Conservation (phyloP, 2,888 invertebrate species). For the Pyrrhia umbra region DNA sequence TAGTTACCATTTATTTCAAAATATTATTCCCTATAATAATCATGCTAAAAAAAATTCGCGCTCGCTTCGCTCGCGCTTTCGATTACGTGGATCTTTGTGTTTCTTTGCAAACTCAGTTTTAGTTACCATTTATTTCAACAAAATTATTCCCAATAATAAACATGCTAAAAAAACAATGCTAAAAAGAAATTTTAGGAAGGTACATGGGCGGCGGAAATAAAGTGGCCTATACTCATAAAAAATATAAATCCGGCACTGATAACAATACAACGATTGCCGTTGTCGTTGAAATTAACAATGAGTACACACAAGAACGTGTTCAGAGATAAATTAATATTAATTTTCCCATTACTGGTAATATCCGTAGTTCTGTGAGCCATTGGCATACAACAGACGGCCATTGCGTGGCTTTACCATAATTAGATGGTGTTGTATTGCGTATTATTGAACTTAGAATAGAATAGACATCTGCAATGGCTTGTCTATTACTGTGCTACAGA, state of each 20-base stretch:
- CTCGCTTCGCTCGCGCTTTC: too few relatives aligned
- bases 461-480: slow-evolving; percentile 8
- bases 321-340: slow-evolving; percentile 39
- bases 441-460: slow-evolving; percentile 2
- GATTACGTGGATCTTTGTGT: too few relatives aligned
- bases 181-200: too few relatives aligned
- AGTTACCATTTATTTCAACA: too few relatives aligned
- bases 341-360: slow-evolving; percentile 2
- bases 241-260: neutral
- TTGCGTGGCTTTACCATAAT: slow-evolving; percentile 9
- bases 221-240: too few relatives aligned
- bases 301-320: slow-evolving; percentile 18
- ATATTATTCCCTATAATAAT: too few relatives aligned
- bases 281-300: slow-evolving; percentile 8
- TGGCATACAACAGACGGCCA: slow-evolving; percentile 10
- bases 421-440: slow-evolving; percentile 1
- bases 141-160: too few relatives aligned
- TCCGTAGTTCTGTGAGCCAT: slow-evolving; percentile 5
- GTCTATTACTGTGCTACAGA: neutral
- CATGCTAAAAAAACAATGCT: too few relatives aligned
- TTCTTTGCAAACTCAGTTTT: too few relatives aligned
- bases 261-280: neutral
- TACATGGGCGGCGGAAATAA: too few relatives aligned
- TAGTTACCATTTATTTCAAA: too few relatives aligned
- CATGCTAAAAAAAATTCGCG: too few relatives aligned